Percentiles rank a stretch among this genome's conserved stretches.
phyloP scores from a whole-genome alignment of 2,113 vertebrate genomes.

The Protobothrops flavoviridis region DNA sequence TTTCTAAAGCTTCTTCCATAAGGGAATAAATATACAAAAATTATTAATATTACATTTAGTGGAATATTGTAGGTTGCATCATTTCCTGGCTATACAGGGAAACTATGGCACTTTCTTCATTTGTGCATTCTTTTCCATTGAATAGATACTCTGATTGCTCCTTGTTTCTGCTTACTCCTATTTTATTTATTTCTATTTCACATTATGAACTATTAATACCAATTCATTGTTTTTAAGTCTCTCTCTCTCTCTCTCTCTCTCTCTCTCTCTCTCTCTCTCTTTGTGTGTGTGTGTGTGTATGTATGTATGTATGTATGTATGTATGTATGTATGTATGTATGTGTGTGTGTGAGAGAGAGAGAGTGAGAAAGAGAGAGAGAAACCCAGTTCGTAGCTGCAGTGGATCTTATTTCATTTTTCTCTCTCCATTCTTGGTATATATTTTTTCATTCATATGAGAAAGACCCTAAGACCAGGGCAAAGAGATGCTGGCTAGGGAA shows the following conservation, averaged over 20 bases:
- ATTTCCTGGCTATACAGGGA: too few relatives aligned
- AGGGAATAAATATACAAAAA: too few relatives aligned
- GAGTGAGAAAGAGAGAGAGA: not conserved
- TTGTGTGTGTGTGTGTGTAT: not conserved
- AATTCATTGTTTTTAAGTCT: not conserved
- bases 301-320: too few relatives aligned
- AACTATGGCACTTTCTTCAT: not conserved
- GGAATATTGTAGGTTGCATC: too few relatives aligned
- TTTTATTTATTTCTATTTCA: too few relatives aligned
- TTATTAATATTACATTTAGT: too few relatives aligned
- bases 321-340: too few relatives aligned
- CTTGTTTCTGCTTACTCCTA: not conserved
- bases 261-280: too few relatives aligned
- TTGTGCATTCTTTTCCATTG: not conserved
- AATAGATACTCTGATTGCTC: not conserved
- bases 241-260: too few relatives aligned
- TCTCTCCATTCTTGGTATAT: not conserved
- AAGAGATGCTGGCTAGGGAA: not conserved
- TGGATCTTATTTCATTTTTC: too few relatives aligned
- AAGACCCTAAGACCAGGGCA: not conserved
- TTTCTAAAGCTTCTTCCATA: not conserved
- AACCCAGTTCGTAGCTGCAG: not conserved
- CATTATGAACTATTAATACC: not conserved
- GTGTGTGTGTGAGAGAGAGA: too few relatives aligned
- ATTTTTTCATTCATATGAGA: not conserved